Conservation (phyloP, 2,888 invertebrate genomes). For the Sarcophaga variegata region DNA sequence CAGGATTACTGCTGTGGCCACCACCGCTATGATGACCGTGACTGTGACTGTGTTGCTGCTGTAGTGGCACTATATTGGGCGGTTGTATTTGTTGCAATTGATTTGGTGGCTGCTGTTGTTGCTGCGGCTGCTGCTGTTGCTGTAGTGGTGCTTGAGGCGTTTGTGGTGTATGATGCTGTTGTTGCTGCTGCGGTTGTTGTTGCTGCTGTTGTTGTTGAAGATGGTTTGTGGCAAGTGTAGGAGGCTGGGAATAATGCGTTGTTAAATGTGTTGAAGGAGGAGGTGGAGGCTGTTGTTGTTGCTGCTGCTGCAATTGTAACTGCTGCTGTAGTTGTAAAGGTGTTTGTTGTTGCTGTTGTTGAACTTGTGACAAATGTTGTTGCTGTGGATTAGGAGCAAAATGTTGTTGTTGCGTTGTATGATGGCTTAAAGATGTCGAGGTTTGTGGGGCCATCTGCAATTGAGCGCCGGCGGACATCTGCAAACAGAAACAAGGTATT, state of each 20-base stretch:
- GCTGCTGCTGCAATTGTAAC: conserved; percentile 75
- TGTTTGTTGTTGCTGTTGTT: conserved; percentile 71
- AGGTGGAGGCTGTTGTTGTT: conserved; percentile 68
- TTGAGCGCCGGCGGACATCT: conserved; percentile 95
- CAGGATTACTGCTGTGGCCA: conserved; percentile 88
- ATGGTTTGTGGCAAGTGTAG: conserved; percentile 70
- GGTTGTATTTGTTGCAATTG: conserved; percentile 73
- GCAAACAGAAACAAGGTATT: neutral
- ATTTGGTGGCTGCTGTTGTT: conserved; percentile 71
- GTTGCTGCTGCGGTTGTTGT: conserved; percentile 63
- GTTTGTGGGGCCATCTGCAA: conserved; percentile 98
- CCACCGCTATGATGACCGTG: conserved; percentile 74
- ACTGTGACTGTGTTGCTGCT: neutral
- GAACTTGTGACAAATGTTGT: conserved; percentile 71
- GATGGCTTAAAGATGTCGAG: conserved; percentile 84
- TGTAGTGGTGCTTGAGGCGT: conserved; percentile 68
- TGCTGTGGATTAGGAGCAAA: conserved; percentile 76
- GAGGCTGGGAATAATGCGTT: conserved; percentile 69
- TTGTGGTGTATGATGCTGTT: conserved; percentile 66
- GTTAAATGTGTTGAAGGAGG: conserved; percentile 68
- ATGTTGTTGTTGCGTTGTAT: conserved; percentile 79
- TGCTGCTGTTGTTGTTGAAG: conserved; percentile 66
- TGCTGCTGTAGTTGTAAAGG: conserved; percentile 75
- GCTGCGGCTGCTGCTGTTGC: conserved; percentile 64
- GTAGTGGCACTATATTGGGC: conserved; percentile 68